phyloP scores from a whole-genome alignment of 2,113 vertebrate species.

The Phocoena phocoena region DNA sequence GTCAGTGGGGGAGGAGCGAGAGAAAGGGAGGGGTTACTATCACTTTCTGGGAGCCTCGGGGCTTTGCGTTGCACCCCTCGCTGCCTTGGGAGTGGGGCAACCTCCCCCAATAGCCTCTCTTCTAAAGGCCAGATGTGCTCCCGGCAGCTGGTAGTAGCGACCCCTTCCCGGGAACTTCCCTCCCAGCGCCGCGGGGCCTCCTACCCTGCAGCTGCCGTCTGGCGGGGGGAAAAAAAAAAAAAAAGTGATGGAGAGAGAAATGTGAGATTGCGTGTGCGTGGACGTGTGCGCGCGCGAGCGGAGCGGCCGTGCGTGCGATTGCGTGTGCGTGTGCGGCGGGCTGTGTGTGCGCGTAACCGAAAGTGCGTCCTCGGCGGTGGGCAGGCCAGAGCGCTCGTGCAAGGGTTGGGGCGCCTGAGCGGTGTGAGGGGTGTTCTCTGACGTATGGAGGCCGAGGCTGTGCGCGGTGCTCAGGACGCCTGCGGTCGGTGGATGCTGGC shows the following conservation, averaged over 20 bases:
- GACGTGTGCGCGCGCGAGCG: background rate
- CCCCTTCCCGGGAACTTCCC: background rate
- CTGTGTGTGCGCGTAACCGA: background rate
- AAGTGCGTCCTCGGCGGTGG: background rate
- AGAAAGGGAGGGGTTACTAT: background rate
- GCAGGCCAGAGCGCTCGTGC: background rate
- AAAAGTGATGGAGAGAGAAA: background rate
- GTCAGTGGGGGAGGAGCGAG: background rate
- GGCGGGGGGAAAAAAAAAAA: background rate
- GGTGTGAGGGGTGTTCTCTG: no score
- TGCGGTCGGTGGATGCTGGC: background rate
- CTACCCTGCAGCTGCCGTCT: background rate
- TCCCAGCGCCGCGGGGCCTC: background rate
- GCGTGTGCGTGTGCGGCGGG: background rate
- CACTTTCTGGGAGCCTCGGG: background rate
- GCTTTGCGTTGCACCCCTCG: background rate
- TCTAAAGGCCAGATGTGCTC: background rate
- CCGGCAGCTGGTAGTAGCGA: background rate
- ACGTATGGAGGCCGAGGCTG: background rate
- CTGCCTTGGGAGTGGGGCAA: background rate
- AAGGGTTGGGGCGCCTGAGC: background rate
- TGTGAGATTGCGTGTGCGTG: background rate
- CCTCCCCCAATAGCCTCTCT: background rate
- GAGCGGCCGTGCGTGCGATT: no score
- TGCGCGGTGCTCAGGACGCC: background rate